Evolutionary conservation across 2,113 vertebrate genomes (phyloP), one percentile per base, ranked within the genome.

Genomic region (Nycticryphes semicollaris): DNA sequence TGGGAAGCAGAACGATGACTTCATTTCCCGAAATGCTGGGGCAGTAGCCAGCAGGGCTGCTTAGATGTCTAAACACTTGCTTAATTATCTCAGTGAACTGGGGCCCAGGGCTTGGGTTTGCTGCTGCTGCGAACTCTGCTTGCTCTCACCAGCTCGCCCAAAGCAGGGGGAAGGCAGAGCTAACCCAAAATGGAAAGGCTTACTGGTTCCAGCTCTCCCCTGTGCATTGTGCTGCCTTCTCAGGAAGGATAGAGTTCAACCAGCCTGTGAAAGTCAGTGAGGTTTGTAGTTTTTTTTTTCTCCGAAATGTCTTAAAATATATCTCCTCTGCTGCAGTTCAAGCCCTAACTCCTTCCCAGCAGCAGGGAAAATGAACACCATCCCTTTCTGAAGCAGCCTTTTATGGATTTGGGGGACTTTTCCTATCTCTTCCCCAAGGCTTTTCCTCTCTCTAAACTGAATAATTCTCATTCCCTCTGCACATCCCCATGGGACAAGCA

Each of bases 11-110:
- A 87, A 21, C 12, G 27, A 50, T 91, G 84, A 92, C 66, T 95
- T 96, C 86, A 92, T 90, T 94, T 96, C 91, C 77, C 16, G 1
- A 94, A 94, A 75, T 0, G 4, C 66, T 66, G 89, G 57, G 69
- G 90, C 86, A 87, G 77, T 76, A 93, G 90, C 90, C 92, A 94
- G 84, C 92, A 88, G 93, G 69, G 37, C 78, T 83, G 85, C 87
- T 91, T 70, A 51, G 72, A 88, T 24, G n/a, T 91, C 95, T 92
- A 95, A 95, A 89, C 84, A 79, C 16, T 73, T 2, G 28, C 73
- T 92, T 94, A 94, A 96, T 96, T 93, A 89, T 82, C 87, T 87
- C n/a, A 1, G 74, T 87, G 93, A 94, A 76, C 9, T 12, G 89
- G 74, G 95, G 92, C 93, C 94, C 62, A 50, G 92, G 54, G 92